Base-by-base conservation (phyloP, 2,113 vertebrate species). In the Microcebus tavaratra region DNA sequence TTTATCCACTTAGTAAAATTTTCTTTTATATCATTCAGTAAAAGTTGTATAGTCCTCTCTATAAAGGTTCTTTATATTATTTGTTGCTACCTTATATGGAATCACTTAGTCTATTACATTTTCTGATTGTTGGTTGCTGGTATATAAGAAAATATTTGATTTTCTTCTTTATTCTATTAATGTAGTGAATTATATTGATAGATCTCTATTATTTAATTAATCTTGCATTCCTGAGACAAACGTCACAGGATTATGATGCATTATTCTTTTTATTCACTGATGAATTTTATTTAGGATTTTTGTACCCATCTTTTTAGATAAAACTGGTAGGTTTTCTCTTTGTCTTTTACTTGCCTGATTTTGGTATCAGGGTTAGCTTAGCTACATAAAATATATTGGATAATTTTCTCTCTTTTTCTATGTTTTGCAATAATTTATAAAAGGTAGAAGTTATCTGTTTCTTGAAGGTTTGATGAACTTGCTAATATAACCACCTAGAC, bases 41-140 rank as follows among this genome's bases (percentile, higher is more conserved):
- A 93, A 94, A 73, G 4, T 95, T 95, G 73, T 75, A 79, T 70
- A 68, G 20, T 76, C 34, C 78, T 93, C n/a, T 79, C 65, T 36
- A 89, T 18, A 83, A 90, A 78, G 13, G 0, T 68, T 73, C 9
- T 92, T 86, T 63, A 63, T 92, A 14, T 34, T 75, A 84, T 67
- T 92, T 63, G 25, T 95, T 90, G 65, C 59, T 92, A 81, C 21
- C 48, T 20, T 42, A 36, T 36, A 76, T 8, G 8, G 29, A 92
- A 88, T 90, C 36, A 85, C 14, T 91, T 78, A 53, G 23, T 86
- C 39, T 80, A 65, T 63, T 70, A 68, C 39, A 81, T 73, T 88
- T 96, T 96, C 82, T 96, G 68, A 91, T 68, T 83, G 63, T 80
- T 93, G 42, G 83, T 34, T 95, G 36, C 50, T 81, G 59, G n/a